Percentiles rank a stretch among this genome's conserved stretches.
Evolutionary conservation across 2,797 vertebrate species (phyloP).

Genomic region (Sebastes paucispinis): DNA sequence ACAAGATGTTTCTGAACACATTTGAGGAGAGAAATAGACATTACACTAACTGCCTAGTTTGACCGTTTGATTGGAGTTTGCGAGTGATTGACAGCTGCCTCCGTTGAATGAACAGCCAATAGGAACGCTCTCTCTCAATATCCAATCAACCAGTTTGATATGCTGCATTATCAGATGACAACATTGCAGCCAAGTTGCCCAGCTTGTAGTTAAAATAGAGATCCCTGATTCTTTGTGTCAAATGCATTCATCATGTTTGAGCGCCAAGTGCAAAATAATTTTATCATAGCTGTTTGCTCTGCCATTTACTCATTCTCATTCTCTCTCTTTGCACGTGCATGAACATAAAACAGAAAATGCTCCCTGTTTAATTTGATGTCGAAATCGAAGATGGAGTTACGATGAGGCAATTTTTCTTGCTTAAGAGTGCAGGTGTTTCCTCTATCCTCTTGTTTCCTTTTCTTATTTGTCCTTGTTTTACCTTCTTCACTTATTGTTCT

Average conservation of each 20-base stretch:
- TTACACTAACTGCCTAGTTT: too few relatives aligned
- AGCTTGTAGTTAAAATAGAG: neutral
- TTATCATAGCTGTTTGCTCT: neutral
- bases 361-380: constrained; percentile 24
- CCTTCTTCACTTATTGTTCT: constrained; percentile 5
- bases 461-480: constrained; percentile 25
- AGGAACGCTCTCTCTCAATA: neutral
- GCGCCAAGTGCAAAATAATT: neutral
- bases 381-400: constrained; percentile 32
- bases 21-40: too few relatives aligned
- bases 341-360: constrained; percentile 11
- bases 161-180: neutral
- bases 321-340: neutral
- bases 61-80: too few relatives aligned
- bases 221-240: neutral
- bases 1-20: too few relatives aligned
- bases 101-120: too few relatives aligned
- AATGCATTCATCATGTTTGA: neutral
- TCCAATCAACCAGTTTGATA: neutral
- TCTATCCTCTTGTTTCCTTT: constrained; percentile 15
- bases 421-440: neutral
- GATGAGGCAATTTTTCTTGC: constrained; percentile 26
- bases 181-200: neutral
- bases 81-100: too few relatives aligned
- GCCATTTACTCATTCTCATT: neutral